Evolutionary conservation across 2,113 vertebrate genomes (phyloP).

Genomic region (Colistium nudipinnis): DNA sequence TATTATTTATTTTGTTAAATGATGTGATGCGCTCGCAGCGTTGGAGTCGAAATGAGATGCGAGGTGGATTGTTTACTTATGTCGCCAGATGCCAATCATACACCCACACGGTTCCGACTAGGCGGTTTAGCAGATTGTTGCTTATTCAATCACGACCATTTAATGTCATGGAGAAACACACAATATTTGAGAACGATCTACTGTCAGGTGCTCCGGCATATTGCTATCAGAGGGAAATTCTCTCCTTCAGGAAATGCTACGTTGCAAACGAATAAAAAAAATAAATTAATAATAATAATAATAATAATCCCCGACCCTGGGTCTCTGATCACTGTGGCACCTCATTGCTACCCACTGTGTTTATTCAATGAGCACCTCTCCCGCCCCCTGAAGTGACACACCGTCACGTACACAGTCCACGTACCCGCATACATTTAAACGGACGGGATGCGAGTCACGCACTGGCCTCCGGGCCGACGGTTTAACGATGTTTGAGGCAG

Average conservation of each 20-base stretch:
- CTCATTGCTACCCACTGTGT: slow-evolving; percentile 7
- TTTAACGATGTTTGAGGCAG: slow-evolving; percentile 54
- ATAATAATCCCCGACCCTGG: not conserved
- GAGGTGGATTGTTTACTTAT: not conserved
- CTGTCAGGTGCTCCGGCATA: not conserved
- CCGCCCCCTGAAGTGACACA: slow-evolving; percentile 4
- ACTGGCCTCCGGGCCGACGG: slow-evolving; percentile 26
- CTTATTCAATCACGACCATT: slow-evolving; percentile 1
- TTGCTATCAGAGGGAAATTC: not conserved
- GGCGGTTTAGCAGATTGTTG: not conserved
- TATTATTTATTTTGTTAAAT: too few species aligned
- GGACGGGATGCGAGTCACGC: slow-evolving; percentile 46
- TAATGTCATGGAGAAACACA: not conserved
- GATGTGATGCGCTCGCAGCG: too few species aligned
- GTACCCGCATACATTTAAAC: slow-evolving; percentile 31
- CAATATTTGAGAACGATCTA: not conserved
- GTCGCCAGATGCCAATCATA: not conserved
- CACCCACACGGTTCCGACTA: not conserved
- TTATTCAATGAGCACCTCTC: slow-evolving; percentile 22
- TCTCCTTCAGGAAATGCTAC: not conserved
- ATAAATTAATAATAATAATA: too few species aligned
- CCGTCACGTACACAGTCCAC: slow-evolving; percentile 7
- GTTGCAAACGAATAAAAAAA: not conserved
- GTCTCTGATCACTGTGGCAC: not conserved
- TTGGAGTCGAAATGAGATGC: not conserved